Evolutionary conservation across 2,888 invertebrate genomes (phyloP), one percentile per base, ranked within the genome.

Genomic region (Hypomecis atomaria): DNA sequence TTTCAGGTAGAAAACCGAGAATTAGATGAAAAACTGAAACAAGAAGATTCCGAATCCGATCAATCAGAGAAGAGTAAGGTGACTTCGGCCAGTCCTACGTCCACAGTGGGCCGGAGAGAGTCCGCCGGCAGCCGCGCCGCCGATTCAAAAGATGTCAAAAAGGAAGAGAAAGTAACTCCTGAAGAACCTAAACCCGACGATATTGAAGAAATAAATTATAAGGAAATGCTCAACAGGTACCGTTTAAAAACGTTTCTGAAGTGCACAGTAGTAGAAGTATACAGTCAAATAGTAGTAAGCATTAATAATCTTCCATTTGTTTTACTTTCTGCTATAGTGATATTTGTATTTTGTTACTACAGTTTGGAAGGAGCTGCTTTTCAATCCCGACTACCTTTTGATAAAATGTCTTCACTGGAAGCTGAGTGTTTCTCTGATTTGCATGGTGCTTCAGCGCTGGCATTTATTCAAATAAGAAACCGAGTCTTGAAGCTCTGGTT

Each of bases 381-480:
- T 85, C 98, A 99, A 86, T 98, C 98, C 72, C 95, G 99, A 45
- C 93, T 99, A 82, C 98, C 99, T 0, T 97, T 96, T 86, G 98
- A 98, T 83, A 98, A 98, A 87, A 95, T 99, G 95, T 98, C 98
- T 6, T 96, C 98, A 0, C 95, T 97, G 42, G 99, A 99, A 93
- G 97, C 97, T 0, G 97, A 97, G 55, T 97, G 97, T 82, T 99
- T 99, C 86, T 96, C 98, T 3, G 99, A 99, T 82, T 95, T 99
- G 33, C 96, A 97, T 58, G 96, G 96, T 67, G 95, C 97, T 10
- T 96, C 97, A 0, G 95, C 97, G 44, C 96, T 97, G 86, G 96
- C 98, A 33, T 99, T 98, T 86, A 94, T 99, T 13, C 97, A 98
- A 84, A 96, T 99, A 69, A 94, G 99, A 66, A 99, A 99, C 84